Evolutionary conservation across 2,113 vertebrate genomes (phyloP).

Genomic region (Psephotus haematonotus): DNA sequence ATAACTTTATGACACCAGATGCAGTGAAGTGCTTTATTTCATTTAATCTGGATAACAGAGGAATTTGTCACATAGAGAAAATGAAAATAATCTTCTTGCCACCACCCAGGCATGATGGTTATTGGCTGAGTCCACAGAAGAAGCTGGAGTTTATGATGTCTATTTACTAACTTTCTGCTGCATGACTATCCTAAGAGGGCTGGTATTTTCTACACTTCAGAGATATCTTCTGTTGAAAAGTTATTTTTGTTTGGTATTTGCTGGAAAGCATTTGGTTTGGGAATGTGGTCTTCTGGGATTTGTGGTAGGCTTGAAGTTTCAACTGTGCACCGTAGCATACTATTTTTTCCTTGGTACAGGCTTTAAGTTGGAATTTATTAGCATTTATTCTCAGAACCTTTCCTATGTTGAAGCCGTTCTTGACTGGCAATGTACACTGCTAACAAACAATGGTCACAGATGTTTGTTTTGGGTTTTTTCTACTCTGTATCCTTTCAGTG

Average conservation of each 20-base stretch:
- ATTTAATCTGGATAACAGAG: conserved; percentile 54
- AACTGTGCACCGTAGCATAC: conserved; percentile 1
- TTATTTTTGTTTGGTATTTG: conserved; percentile 68
- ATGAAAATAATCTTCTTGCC: conserved; percentile 57
- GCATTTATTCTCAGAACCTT: conserved; percentile 6
- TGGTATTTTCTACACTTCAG: conserved; percentile 39
- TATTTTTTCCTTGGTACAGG: neutral
- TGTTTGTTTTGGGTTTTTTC: neutral
- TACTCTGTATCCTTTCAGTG: neutral
- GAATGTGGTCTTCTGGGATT: conserved; percentile 53
- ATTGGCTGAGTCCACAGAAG: conserved; percentile 31
- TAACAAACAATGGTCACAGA: neutral
- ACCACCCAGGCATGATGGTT: neutral
- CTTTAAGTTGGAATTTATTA: conserved; percentile 29
- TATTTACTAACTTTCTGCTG: conserved; percentile 60
- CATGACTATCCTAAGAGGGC: neutral
- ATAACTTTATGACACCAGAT: conserved; percentile 54
- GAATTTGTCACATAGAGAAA: conserved; percentile 63
- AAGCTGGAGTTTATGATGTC: conserved; percentile 13
- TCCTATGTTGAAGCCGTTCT: neutral
- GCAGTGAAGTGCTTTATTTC: conserved; percentile 31
- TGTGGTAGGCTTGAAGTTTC: conserved; percentile 51
- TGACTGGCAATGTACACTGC: neutral
- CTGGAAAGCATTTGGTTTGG: conserved; percentile 55
- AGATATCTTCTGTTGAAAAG: conserved; percentile 60